phyloP scores from a whole-genome alignment of 2,888 invertebrate species.

The Lamproptera curius region DNA sequence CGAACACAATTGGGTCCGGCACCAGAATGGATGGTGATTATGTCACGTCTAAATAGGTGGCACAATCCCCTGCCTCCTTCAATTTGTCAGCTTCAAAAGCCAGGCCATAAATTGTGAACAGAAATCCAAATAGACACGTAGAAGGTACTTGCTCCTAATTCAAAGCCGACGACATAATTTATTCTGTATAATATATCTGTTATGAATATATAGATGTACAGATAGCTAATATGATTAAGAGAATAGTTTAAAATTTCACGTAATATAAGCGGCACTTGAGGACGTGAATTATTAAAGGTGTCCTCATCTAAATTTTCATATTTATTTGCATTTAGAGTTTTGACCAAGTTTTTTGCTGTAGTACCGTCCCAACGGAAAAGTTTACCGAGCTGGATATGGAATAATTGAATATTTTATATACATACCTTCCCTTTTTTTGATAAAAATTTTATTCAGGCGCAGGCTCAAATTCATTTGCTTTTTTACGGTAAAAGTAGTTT shows the following conservation, averaged over 20 bases:
- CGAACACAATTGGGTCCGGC: slow-evolving; percentile 20
- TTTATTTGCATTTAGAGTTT: slow-evolving; percentile 57
- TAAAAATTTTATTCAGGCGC: slow-evolving; percentile 23
- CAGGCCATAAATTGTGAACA: not conserved
- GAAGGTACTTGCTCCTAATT: too few species aligned
- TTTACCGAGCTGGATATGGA: slow-evolving; percentile 36
- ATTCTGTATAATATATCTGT: too few species aligned
- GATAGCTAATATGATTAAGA: too few species aligned
- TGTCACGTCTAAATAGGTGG: slow-evolving; percentile 18
- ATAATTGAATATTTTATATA: slow-evolving; percentile 42
- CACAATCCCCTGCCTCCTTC: too few species aligned
- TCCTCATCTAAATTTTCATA: slow-evolving; percentile 31
- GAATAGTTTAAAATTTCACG: too few species aligned
- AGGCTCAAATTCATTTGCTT: too few species aligned
- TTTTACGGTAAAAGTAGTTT: too few species aligned
- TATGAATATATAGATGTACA: too few species aligned
- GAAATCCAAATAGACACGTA: too few species aligned
- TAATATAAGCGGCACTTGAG: too few species aligned
- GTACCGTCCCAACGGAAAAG: slow-evolving; percentile 40
- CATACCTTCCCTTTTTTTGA: slow-evolving; percentile 28
- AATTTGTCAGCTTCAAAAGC: not conserved
- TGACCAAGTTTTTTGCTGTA: slow-evolving; percentile 57
- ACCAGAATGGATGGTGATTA: slow-evolving; percentile 23
- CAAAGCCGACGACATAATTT: too few species aligned
- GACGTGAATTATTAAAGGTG: slow-evolving; percentile 27